Evolutionary conservation across 2,797 vertebrate genomes (phyloP).

Genomic region (Falco naumanni): DNA sequence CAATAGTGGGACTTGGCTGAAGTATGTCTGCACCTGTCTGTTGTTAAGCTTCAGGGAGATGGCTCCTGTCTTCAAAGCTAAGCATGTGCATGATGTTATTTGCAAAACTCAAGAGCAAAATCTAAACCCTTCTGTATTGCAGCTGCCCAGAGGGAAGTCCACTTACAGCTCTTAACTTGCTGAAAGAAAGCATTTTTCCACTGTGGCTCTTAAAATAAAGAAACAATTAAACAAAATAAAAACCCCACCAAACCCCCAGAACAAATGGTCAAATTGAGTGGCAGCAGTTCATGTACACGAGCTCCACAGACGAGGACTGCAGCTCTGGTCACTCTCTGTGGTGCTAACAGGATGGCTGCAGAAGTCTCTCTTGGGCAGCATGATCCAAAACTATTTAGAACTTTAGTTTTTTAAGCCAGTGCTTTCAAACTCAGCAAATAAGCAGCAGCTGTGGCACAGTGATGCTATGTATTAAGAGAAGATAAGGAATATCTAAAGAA

Average conservation of each 20-base stretch:
- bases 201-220: background rate
- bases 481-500: background rate
- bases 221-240: background rate
- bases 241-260: background rate
- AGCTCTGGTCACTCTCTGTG: background rate
- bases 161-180: background rate
- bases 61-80: background rate
- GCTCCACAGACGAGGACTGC: accelerated
- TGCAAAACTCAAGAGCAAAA: background rate
- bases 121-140: background rate
- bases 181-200: background rate
- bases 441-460: background rate
- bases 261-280: background rate
- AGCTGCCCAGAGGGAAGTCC: background rate
- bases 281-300: accelerated
- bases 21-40: background rate
- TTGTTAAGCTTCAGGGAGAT: background rate
- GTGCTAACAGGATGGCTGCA: accelerated
- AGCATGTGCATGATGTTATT: background rate
- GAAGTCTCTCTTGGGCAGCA: background rate
- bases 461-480: background rate
- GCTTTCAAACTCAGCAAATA: background rate
- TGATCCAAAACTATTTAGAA: background rate
- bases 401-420: background rate
- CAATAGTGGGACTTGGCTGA: background rate